Evolutionary conservation across 2,797 vertebrate genomes (phyloP).

Genomic region (Myotis pilosus): DNA sequence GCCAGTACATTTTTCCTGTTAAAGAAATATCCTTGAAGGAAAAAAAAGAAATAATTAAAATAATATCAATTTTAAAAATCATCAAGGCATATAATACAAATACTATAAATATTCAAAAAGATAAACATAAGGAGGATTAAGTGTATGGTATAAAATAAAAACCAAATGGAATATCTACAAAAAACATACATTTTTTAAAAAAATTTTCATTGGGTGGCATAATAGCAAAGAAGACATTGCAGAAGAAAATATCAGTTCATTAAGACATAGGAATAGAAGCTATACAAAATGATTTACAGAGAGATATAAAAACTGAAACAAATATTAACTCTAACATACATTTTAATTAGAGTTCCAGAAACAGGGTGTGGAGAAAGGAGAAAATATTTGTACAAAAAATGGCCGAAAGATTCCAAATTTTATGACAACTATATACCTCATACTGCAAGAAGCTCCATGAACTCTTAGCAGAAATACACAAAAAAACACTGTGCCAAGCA

Average conservation of each 20-base stretch:
- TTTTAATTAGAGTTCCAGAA: neutral
- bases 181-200: neutral
- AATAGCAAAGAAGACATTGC: neutral
- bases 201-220: neutral
- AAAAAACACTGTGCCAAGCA: neutral
- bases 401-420: neutral
- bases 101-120: neutral
- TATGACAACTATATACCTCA: neutral
- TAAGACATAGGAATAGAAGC: neutral
- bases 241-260: neutral
- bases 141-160: neutral
- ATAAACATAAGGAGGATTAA: neutral
- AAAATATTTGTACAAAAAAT: constrained; percentile 8
- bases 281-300: neutral
- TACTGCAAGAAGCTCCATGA: neutral
- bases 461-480: neutral
- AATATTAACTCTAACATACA: neutral
- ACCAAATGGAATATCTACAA: neutral
- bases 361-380: neutral
- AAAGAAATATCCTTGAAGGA: constrained; percentile 63
- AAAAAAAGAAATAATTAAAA: constrained; percentile 35
- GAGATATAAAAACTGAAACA: neutral
- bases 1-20: neutral
- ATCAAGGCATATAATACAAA: neutral
- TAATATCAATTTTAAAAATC: constrained; percentile 1